Conservation (phyloP, 1,140 invertebrate genomes). For the Tetragonula clypearis region DNA sequence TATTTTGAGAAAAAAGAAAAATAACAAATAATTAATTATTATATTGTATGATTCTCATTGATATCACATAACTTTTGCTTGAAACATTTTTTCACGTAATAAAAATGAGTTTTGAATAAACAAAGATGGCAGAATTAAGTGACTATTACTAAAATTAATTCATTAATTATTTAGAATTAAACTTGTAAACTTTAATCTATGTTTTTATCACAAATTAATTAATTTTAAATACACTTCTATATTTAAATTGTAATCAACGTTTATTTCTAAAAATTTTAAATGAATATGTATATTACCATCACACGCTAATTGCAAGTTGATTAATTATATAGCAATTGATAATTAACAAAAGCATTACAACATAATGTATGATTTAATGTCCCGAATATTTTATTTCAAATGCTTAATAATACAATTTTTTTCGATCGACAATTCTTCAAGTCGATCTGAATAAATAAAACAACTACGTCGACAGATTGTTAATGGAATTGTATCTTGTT, state of each 20-base stretch:
- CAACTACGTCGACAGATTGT: not conserved
- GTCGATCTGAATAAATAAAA: not conserved
- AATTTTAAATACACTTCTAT: not conserved
- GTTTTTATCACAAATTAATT: not conserved
- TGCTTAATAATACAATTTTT: not conserved
- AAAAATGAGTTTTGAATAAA: no score
- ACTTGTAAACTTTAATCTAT: not conserved
- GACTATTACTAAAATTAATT: not conserved
- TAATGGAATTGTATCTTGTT: slow-evolving; percentile 1
- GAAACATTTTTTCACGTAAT: no score
- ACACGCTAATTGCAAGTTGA: not conserved
- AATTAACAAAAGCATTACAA: not conserved
- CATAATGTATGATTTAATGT: not conserved
- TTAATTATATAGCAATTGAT: not conserved
- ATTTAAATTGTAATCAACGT: not conserved
- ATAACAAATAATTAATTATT: no score
- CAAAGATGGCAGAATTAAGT: not conserved
- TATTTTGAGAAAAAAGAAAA: no score
- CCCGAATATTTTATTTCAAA: not conserved
- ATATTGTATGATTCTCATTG: no score
- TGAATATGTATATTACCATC: not conserved
- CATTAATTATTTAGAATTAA: not conserved
- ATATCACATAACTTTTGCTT: no score
- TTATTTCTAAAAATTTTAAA: not conserved
- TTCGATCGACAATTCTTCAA: not conserved